Evolutionary conservation across 2,113 vertebrate species (phyloP).

Genomic region (Daboia siamensis): DNA sequence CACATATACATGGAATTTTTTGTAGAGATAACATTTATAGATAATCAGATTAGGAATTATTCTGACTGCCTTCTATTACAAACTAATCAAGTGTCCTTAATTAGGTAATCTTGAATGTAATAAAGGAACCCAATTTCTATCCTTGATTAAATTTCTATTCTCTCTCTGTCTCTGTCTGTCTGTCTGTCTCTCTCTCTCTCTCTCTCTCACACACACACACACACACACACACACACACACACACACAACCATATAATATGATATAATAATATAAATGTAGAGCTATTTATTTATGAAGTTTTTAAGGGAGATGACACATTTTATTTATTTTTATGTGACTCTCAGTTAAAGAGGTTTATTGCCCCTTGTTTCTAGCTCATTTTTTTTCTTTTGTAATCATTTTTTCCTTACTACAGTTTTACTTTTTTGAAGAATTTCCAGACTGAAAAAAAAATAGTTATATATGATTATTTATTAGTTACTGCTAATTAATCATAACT

Average conservation of each 20-base stretch:
- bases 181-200: too few relatives aligned
- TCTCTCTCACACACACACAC: too few relatives aligned
- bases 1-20: neutral
- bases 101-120: neutral
- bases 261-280: too few relatives aligned
- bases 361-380: neutral
- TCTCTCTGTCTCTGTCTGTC: too few relatives aligned
- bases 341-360: neutral
- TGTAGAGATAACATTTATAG: neutral
- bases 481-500: constrained; percentile 25
- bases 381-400: neutral
- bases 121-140: neutral
- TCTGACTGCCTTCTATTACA: neutral
- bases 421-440: neutral
- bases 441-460: neutral
- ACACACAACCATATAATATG: too few relatives aligned
- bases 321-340: neutral
- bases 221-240: neutral
- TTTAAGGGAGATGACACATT: neutral
- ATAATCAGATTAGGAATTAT: neutral
- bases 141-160: neutral
- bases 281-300: too few relatives aligned
- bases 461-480: neutral
- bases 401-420: constrained; percentile 10
- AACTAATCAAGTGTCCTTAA: neutral